Conservation (phyloP, 2,797 vertebrate species). For the Syngnathus rostellatus region DNA sequence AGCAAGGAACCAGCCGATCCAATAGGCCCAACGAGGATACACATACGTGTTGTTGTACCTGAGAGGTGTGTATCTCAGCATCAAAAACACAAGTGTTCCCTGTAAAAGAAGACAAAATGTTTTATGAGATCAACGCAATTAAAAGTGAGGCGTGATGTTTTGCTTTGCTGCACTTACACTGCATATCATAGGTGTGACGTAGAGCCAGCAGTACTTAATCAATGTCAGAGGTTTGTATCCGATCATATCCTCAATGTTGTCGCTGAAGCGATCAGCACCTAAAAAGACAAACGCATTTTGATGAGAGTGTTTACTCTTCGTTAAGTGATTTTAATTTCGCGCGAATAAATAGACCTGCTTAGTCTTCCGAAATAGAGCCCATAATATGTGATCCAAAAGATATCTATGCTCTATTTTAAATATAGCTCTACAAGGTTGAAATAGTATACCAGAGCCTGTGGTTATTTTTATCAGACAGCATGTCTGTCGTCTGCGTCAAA, state of each 20-base stretch:
- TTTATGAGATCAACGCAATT: background rate
- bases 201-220: constrained; percentile 63
- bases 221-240: constrained; percentile 55
- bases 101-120: constrained; percentile 10
- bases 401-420: background rate
- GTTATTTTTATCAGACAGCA: background rate
- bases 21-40: constrained; percentile 63
- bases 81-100: constrained; percentile 56
- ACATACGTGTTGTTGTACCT: constrained; percentile 60
- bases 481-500: background rate
- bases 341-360: no score
- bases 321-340: no score
- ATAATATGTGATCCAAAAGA: background rate
- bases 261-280: constrained; percentile 60
- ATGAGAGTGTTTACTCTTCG: no score
- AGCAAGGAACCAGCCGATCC: constrained; percentile 57
- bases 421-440: background rate
- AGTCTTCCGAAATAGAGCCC: no score
- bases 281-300: background rate
- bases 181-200: constrained; percentile 49
- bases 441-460: background rate
- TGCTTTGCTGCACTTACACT: constrained; percentile 37
- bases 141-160: background rate
- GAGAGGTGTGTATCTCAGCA: constrained; percentile 54
- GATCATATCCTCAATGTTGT: constrained; percentile 67